These are phyloP conservation scores for Chaetogeoica ovagalla DNA, from an alignment of 2,888 invertebrate genomes.

Conservation along the genomic window DNA sequence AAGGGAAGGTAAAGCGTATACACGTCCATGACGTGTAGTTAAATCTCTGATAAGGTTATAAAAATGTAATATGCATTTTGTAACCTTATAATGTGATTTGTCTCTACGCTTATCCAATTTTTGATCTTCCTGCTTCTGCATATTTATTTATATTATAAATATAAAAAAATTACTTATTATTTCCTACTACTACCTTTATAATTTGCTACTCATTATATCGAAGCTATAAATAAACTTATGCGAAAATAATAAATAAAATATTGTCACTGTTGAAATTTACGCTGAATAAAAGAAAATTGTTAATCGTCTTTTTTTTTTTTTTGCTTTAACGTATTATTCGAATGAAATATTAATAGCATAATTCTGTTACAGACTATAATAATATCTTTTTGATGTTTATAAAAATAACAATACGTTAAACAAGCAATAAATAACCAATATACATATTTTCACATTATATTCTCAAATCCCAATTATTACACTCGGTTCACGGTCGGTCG, in stretches of 20 bases:
- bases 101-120: conserved; percentile 12
- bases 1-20: not conserved
- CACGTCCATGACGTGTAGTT: not conserved
- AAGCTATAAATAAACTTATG: conserved; percentile 4
- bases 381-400: not conserved
- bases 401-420: not conserved
- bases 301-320: not conserved
- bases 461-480: not conserved
- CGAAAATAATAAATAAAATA: conserved; percentile 6
- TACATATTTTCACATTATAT: too few species aligned
- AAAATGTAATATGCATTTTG: conserved; percentile 15
- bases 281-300: not conserved
- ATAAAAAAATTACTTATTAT: conserved; percentile 4
- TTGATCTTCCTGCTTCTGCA: not conserved
- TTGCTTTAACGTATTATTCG: not conserved
- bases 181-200: not conserved
- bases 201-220: not conserved
- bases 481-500: not conserved
- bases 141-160: conserved; percentile 6
- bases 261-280: not conserved
- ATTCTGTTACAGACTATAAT: not conserved
- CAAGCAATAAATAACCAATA: too few species aligned
- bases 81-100: conserved; percentile 10
- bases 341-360: conserved; percentile 3
- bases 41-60: conserved; percentile 20